Evolutionary conservation across 2,113 vertebrate genomes (phyloP).

Genomic region (Balaenoptera acutorostrata): DNA sequence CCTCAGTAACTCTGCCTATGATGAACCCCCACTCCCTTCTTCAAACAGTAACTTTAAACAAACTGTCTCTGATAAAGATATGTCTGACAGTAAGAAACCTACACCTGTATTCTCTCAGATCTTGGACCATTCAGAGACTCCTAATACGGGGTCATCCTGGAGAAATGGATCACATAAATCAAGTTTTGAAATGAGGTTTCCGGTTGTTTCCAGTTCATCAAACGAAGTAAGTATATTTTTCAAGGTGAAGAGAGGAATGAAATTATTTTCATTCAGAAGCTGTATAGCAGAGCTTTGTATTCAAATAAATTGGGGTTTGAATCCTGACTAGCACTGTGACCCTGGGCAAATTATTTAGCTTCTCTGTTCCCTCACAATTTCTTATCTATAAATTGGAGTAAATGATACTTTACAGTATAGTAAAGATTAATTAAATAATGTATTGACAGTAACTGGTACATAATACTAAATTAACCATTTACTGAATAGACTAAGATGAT

Average conservation of each 20-base stretch:
- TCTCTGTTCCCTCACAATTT: background rate
- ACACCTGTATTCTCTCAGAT: conserved; percentile 30
- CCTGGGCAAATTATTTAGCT: conserved; percentile 11
- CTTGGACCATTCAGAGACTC: conserved; percentile 48
- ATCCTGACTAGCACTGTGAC: background rate
- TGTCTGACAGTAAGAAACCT: conserved; percentile 36
- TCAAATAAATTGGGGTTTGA: background rate
- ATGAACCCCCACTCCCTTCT: background rate
- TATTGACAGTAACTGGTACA: background rate
- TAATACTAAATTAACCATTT: background rate
- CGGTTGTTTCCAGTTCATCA: conserved; percentile 59
- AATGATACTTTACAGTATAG: background rate
- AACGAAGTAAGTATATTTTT: conserved; percentile 61
- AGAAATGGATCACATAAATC: conserved; percentile 54
- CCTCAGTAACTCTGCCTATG: background rate
- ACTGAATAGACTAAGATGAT: background rate
- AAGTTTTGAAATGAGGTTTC: conserved; percentile 41
- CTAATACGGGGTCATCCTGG: conserved; percentile 34
- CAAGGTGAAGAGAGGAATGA: background rate
- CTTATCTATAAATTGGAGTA: conserved; percentile 9
- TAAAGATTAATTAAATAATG: background rate
- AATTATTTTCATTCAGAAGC: conserved; percentile 37
- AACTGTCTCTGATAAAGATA: conserved; percentile 38
- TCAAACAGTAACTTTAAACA: background rate
- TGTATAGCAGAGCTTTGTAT: background rate